Evolutionary conservation across 2,113 vertebrate species (phyloP).

Genomic region (Puma concolor): DNA sequence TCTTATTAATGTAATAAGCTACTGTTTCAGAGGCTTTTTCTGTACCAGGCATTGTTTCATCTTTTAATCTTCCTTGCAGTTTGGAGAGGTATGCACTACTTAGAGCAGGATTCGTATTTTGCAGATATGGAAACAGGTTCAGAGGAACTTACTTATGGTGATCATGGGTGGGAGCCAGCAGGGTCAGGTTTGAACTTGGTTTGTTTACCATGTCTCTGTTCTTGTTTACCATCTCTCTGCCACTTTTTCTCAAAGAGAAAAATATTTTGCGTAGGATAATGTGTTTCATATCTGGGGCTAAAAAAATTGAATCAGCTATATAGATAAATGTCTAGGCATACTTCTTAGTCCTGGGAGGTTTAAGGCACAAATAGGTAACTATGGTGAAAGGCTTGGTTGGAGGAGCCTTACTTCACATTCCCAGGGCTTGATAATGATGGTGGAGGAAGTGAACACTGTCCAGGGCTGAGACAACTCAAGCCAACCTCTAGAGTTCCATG

Average conservation of each 20-base stretch:
- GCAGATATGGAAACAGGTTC: neutral
- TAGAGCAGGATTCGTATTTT: neutral
- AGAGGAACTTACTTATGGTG: neutral
- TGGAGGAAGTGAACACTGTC: neutral
- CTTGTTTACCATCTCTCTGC: neutral
- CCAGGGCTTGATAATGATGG: neutral
- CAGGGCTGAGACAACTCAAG: neutral
- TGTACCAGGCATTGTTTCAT: neutral
- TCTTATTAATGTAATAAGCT: neutral
- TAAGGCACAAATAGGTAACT: neutral
- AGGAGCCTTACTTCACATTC: neutral
- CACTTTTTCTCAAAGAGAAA: slow-evolving; percentile 6
- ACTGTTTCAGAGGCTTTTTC: neutral
- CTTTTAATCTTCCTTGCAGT: neutral
- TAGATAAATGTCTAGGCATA: neutral
- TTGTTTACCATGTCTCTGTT: neutral
- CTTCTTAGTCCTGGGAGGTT: neutral
- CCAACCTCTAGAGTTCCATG: neutral
- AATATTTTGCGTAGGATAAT: neutral
- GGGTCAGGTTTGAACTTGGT: neutral
- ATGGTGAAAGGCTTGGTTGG: neutral
- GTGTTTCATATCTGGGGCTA: slow-evolving; percentile 10
- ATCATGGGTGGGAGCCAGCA: neutral
- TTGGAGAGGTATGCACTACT: neutral
- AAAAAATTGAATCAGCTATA: neutral